Base-by-base conservation (phyloP, 2,797 vertebrate genomes). In the Rousettus madagascariensis region DNA sequence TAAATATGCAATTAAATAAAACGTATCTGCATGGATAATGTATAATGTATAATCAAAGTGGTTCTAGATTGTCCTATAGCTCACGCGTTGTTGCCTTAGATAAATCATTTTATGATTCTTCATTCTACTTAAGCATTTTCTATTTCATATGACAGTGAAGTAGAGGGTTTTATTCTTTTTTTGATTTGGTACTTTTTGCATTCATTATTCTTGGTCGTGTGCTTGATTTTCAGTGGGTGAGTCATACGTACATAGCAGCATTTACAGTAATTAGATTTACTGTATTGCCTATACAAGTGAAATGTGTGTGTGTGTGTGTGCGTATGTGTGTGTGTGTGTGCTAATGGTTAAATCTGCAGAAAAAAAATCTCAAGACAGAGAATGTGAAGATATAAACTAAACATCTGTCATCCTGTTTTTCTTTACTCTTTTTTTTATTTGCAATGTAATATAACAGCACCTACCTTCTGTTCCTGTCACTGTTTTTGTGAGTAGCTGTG, bases 1-100 rank as follows among this genome's bases (percentile, higher is more conserved):
- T 61, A 49, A 92, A 87, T 55, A 84, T 86, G 1, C 7, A 90
- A 46, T 61, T 86, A 78, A 87, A 83, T 85, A 79, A 97, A 91
- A 30, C 19, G 20, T 19, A 61, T 63, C 36, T 87, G 61, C 43
- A 86, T 53, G 22, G 0, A 71, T 2, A 82, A 46, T 82, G 15
- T 61, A 30, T 61, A 96, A 66, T 26, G 17, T 61, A 30, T 61
- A 96, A 66, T 26, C 30, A 94, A 63, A 90, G 1, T 74, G 6
- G 11, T 28, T 93, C 53, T 68, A 8, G 84, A 69, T 77, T 90
- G 4, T 46, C 26, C 69, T 36, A 30, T 53, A 28, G 1, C 2
- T 79, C 16, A 53, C 80, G 77, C 43, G 26, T 30, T 57, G 1
- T 53, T 72, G 12, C 55, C 8, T 85, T 51, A 66, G 3, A 53